phyloP scores from a whole-genome alignment of 2,888 invertebrate genomes.

The Apocheima hispidaria region DNA sequence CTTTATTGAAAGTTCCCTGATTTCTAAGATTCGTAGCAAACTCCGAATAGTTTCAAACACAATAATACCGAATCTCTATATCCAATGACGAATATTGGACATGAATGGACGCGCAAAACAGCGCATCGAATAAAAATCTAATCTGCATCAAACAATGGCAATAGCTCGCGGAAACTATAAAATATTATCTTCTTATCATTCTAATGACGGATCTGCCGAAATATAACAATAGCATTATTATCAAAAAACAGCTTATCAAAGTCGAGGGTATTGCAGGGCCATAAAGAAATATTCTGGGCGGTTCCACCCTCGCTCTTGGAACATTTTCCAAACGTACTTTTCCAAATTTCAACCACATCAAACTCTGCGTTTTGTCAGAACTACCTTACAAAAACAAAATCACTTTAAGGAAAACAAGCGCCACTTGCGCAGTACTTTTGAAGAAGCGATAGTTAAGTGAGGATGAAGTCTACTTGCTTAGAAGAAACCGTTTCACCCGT shows the following conservation, averaged over 20 bases:
- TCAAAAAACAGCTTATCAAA: neutral
- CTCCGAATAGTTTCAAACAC: neutral
- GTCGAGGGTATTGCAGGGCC: neutral
- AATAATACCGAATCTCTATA: neutral
- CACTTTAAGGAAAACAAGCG: no score
- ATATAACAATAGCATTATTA: neutral
- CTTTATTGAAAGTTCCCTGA: neutral
- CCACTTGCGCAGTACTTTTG: no score
- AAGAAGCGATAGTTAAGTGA: no score
- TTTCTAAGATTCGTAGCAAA: neutral
- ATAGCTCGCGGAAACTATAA: conserved; percentile 13
- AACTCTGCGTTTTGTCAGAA: neutral
- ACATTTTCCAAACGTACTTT: neutral
- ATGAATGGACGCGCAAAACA: conserved; percentile 1
- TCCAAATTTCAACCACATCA: neutral
- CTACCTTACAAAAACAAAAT: no score
- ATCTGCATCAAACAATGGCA: neutral
- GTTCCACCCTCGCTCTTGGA: neutral
- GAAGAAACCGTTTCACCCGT: no score
- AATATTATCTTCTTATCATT: conserved; percentile 12
- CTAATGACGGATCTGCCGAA: conserved; percentile 11
- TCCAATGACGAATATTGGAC: neutral
- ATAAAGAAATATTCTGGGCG: neutral
- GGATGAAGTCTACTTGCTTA: no score
- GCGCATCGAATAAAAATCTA: conserved; percentile 1